phyloP scores from a whole-genome alignment of 2,113 vertebrate species.

The Zosterops pallidus region DNA sequence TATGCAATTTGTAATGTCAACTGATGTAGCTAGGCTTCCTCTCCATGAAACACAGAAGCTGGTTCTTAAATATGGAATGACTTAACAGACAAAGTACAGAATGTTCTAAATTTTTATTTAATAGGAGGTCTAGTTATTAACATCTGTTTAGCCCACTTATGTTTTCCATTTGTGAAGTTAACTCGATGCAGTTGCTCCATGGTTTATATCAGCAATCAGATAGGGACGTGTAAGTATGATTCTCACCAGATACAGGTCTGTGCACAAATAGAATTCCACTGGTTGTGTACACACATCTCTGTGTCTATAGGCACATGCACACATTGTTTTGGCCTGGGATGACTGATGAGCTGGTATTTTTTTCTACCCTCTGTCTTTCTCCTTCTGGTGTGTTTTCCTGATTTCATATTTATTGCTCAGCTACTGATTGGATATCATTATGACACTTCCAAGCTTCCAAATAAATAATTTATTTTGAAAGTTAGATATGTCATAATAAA shows the following conservation, averaged over 20 bases:
- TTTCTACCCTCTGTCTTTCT: neutral
- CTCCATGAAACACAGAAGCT: neutral
- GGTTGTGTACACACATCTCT: neutral
- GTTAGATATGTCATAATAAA: slow-evolving; percentile 76
- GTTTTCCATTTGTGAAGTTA: neutral
- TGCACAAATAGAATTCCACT: neutral
- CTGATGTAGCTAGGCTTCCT: neutral
- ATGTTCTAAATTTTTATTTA: neutral
- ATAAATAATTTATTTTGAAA: slow-evolving; percentile 76
- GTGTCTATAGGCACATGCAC: rapidly evolving
- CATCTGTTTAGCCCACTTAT: neutral
- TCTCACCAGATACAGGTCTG: neutral
- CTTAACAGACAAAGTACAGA: neutral
- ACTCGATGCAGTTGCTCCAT: neutral
- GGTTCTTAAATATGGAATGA: neutral
- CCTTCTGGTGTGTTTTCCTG: neutral
- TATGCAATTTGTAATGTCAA: slow-evolving; percentile 10
- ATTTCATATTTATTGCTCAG: slow-evolving; percentile 53
- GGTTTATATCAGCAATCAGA: neutral
- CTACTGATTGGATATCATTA: slow-evolving; percentile 49
- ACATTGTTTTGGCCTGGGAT: neutral
- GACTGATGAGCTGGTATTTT: slow-evolving; percentile 9
- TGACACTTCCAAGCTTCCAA: slow-evolving; percentile 62
- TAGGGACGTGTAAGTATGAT: neutral
- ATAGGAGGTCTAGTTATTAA: neutral